These are phyloP conservation scores for Drosophila nigritarsus DNA, from an alignment of 2,888 invertebrate species.

Conservation along the genomic window DNA sequence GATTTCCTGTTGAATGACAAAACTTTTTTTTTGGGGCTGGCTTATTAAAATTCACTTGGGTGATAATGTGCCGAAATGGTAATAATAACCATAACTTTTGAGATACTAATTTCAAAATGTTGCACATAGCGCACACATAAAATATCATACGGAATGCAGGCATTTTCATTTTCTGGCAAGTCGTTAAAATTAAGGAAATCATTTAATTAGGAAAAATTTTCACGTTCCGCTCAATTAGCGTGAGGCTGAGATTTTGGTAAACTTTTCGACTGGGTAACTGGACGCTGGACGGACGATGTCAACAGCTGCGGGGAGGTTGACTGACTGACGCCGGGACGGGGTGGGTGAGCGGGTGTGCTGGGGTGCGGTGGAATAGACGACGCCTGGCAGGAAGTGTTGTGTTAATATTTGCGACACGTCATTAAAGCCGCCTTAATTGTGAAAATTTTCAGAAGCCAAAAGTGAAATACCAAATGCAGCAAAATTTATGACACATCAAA, in stretches of 20 bases:
- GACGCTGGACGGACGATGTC: conserved; percentile 60
- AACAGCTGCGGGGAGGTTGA: conserved; percentile 60
- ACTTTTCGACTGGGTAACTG: conserved; percentile 51
- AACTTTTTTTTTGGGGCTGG: conserved; percentile 25
- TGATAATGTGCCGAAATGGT: conserved; percentile 49
- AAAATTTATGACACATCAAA: conserved; percentile 74
- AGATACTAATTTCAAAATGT: conserved; percentile 80
- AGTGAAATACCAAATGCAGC: conserved; percentile 61
- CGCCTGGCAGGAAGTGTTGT: conserved; percentile 58
- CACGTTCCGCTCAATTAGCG: conserved; percentile 78
- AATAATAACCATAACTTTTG: conserved; percentile 68
- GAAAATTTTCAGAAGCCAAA: conserved; percentile 64
- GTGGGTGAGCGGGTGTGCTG: background rate
- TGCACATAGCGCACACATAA: conserved; percentile 58
- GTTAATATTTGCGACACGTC: conserved; percentile 76
- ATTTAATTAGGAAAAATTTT: conserved; percentile 79
- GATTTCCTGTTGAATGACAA: conserved; percentile 37
- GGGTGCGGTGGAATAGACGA: conserved; percentile 3
- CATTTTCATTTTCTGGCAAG: conserved; percentile 29
- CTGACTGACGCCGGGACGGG: conserved; percentile 16
- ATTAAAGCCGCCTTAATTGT: conserved; percentile 77
- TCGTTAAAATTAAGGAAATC: conserved; percentile 77
- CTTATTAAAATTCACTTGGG: conserved; percentile 74
- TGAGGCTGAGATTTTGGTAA: conserved; percentile 47
- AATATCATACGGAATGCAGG: conserved; percentile 56